These are phyloP conservation scores for Hozukius guyotensis DNA, from an alignment of 2,797 vertebrate species.

Conservation along the genomic window DNA sequence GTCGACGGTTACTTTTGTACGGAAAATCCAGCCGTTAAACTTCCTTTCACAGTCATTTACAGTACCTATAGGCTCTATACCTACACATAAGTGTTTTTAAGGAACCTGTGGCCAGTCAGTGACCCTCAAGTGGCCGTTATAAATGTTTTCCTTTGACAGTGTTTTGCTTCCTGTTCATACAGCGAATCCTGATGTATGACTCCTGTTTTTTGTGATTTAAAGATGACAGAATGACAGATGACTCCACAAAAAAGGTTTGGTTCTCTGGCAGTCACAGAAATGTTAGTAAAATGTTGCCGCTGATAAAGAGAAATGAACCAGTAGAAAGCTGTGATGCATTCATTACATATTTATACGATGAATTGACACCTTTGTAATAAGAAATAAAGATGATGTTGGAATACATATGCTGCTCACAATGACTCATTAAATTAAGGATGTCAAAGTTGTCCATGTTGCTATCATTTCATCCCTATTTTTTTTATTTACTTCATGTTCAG, in stretches of 20 bases:
- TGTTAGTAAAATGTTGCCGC: not conserved
- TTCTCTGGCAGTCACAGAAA: slow-evolving; percentile 42
- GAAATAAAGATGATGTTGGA: slow-evolving; percentile 21
- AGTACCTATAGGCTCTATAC: not conserved
- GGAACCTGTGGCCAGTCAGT: slow-evolving; percentile 25
- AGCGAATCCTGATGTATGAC: not conserved
- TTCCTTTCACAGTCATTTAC: slow-evolving; percentile 19
- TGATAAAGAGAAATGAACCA: not conserved
- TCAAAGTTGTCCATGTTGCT: not conserved
- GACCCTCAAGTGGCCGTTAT: slow-evolving; percentile 13
- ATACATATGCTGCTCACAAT: not conserved
- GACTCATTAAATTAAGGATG: not conserved
- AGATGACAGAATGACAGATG: not conserved
- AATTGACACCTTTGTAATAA: slow-evolving; percentile 21
- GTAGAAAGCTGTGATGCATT: slow-evolving; percentile 14
- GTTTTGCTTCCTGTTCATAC: slow-evolving; percentile 15
- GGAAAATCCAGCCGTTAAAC: slow-evolving; percentile 5
- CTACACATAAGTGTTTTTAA: slow-evolving; percentile 35
- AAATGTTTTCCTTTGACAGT: slow-evolving; percentile 35
- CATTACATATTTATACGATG: slow-evolving; percentile 9
- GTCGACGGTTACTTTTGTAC: slow-evolving; percentile 20
- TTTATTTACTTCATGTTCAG: not conserved
- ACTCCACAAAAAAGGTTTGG: slow-evolving; percentile 31
- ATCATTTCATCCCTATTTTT: not conserved
- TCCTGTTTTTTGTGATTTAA: not conserved